Evolutionary conservation across 2,888 invertebrate species (phyloP), one percentile per base, ranked within the genome.

Genomic region (Ferrisia virgata): DNA sequence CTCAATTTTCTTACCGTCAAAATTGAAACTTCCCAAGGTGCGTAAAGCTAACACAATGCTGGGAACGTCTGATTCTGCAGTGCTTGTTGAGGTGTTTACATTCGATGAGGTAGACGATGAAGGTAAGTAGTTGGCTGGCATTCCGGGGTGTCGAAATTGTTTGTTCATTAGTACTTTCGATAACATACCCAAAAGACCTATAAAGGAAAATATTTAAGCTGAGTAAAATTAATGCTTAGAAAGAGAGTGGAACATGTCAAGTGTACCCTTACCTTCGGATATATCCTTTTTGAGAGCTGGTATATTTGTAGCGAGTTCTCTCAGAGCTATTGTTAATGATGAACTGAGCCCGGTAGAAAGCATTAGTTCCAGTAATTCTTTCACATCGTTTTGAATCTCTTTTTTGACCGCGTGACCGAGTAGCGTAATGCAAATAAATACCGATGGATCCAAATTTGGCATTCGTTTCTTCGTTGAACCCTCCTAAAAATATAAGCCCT

Each of bases 361-460:
- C 95, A 99, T 97, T 76, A 95, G 93, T 86, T 97, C 97, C 36
- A 99, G 89, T 64, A 98, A 91, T 85, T 95, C 95, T 85, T 92
- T 92, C 4, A 98, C 94, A 86, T 96, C 96, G 86, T 90, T 89
- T 8, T 93, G 92, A 15, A 96, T 94, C 40, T 93, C 91, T 31
- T 93, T 92, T 86, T 94, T 94, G 0, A 97, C 94, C 0, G 98
- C 95, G 88, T 95, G 93, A 0, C 96, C 96, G 8, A 99, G 89
- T 86, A 98, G 91, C 36, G 97, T 96, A 28, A 99, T 94, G 88
- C 98, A 99, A 36, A 95, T 94, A 89, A 98, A 98, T 79, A 98
- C 94, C 0, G 96, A 93, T 0, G 97, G 95, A 88, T 99, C 98
- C 80, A 94, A 91, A 33, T 91, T 90, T 6, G 91, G 85, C 13